Base-by-base conservation (phyloP, 2,113 vertebrate genomes). In the Chlorodrepanis virens region DNA sequence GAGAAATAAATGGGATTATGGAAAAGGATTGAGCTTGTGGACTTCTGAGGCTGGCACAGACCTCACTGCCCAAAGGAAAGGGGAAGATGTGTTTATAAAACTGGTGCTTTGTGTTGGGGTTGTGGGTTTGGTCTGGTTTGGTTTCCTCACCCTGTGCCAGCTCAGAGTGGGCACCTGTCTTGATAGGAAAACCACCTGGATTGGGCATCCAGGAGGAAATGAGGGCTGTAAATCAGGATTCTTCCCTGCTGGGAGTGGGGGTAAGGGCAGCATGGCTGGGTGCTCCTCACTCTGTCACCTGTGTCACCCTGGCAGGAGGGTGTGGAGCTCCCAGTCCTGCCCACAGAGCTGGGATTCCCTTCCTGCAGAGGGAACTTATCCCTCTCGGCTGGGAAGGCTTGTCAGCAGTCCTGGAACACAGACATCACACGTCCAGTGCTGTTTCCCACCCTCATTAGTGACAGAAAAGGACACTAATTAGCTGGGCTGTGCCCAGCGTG, bases 401-500 rank as follows among this genome's bases (percentile, higher is more conserved):
- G 3, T 42, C 29, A 28, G 42, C 72, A 0, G 0, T 2, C 16
- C 68, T 53, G 81, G 21, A 57, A 60, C 14, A 81, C 77, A 87
- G 92, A 65, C 84, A 94, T 87, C 72, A 31, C 50, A 3, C 40
- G 17, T 63, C 57, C 84, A 45, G 37, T 0, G 45, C 82, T 52
- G 0, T n/a, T 92, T 90, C 90, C 95, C 90, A 83, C n/a, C 70
- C 92, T 95, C 79, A 72, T 96, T 93, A 95, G 87, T 37, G n/a
- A 11, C 72, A 50, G 89, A 37, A 67, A 84, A 37, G 67, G 78
- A 71, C 74, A 40, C 88, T 94, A 89, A 94, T 94, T 89, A 96
- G 94, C 78, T 2, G 69, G 33, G 88, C 82, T 33, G 49, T 14
- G 80, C 92, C 35, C 76, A 17, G 83, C 10, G 7, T 45, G 87